Evolutionary conservation across 2,888 invertebrate genomes (phyloP).

Genomic region (Cryptus viduatorius): DNA sequence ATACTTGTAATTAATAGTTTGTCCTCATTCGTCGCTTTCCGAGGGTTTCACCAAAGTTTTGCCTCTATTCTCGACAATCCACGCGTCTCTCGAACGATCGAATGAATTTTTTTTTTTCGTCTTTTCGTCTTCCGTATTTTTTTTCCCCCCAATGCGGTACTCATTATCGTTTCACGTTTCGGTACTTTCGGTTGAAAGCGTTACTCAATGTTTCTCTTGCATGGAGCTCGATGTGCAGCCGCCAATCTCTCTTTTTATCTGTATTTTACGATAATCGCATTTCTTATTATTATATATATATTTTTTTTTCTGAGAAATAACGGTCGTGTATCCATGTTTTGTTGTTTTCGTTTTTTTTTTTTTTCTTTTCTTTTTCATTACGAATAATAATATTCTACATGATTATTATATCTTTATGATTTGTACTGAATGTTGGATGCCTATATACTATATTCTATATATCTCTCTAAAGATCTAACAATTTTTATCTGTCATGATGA

Average conservation of each 20-base stretch:
- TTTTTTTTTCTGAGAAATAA: slow-evolving; percentile 20
- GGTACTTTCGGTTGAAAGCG: slow-evolving; percentile 80
- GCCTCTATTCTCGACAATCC: not conserved
- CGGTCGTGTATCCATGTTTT: slow-evolving; percentile 50
- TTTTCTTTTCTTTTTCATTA: no score
- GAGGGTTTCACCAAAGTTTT: not conserved
- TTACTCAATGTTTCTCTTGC: slow-evolving; percentile 84
- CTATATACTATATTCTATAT: slow-evolving; percentile 67
- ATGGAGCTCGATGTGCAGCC: slow-evolving; percentile 85
- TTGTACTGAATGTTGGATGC: slow-evolving; percentile 84
- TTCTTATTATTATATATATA: slow-evolving; percentile 4
- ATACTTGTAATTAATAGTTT: not conserved
- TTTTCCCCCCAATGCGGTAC: slow-evolving; percentile 47
- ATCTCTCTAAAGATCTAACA: slow-evolving; percentile 59
- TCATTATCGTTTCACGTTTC: slow-evolving; percentile 75
- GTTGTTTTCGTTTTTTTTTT: slow-evolving; percentile 29
- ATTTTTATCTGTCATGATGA: slow-evolving; percentile 64
- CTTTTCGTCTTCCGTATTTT: not conserved
- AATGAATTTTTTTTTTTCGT: not conserved
- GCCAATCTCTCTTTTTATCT: slow-evolving; percentile 79
- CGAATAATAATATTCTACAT: slow-evolving; percentile 45
- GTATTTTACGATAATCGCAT: slow-evolving; percentile 60
- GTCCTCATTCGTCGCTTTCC: not conserved
- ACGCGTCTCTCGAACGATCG: not conserved
- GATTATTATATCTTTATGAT: slow-evolving; percentile 73